Evolutionary conservation across 1,140 invertebrate genomes (phyloP).

Genomic region (Macrocentrus cingulum): DNA sequence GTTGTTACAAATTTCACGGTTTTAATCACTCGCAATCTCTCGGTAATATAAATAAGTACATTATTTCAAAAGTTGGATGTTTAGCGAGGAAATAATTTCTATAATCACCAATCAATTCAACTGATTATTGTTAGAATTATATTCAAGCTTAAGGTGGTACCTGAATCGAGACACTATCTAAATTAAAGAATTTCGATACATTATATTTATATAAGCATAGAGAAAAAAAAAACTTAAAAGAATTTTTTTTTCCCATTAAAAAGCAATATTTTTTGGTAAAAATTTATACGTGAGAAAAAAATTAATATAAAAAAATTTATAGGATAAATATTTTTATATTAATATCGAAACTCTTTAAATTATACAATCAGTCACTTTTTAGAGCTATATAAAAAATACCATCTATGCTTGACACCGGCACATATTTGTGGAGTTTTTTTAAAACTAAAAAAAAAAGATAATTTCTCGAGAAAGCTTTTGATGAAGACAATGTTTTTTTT

Average conservation of each 20-base stretch:
- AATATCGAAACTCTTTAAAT: no score
- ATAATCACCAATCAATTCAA: slow-evolving; percentile 8
- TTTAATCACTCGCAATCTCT: slow-evolving; percentile 10
- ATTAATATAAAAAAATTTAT: no score
- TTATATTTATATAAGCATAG: no score
- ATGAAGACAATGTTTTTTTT: slow-evolving; percentile 25
- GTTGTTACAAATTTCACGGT: slow-evolving; percentile 30
- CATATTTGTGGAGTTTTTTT: neutral
- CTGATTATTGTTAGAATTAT: no score
- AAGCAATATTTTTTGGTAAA: neutral
- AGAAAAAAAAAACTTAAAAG: no score
- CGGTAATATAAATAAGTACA: slow-evolving; percentile 14
- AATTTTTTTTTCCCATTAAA: no score
- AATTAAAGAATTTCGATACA: no score
- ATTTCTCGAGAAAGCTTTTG: slow-evolving; percentile 8
- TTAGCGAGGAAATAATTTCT: neutral
- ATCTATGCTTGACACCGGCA: neutral
- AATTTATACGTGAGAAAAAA: no score
- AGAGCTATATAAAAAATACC: slow-evolving; percentile 21
- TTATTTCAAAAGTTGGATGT: neutral
- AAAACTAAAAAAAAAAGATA: neutral
- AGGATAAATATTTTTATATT: no score
- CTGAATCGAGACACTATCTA: no score
- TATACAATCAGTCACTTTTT: neutral
- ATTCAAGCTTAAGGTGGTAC: no score